phyloP scores from a whole-genome alignment of 92 coral and sea anemone genomes.

The Parazoanthus darwini region DNA sequence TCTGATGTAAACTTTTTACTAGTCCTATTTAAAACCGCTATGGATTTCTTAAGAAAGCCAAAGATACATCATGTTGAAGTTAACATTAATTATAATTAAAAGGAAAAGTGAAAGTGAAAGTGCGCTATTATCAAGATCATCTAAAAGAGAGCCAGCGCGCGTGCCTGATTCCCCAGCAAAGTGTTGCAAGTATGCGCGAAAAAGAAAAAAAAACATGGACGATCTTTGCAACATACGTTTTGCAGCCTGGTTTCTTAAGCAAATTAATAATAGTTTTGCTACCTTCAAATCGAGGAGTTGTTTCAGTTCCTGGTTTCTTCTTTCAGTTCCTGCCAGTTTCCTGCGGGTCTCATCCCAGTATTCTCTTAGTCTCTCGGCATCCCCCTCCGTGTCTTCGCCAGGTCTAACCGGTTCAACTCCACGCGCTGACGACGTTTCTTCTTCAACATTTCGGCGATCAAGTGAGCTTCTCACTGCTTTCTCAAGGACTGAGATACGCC shows the following conservation, averaged over 20 bases:
- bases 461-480: conserved; percentile 54
- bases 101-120: too few relatives aligned
- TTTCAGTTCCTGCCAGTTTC: conserved; percentile 46
- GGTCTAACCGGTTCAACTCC: conserved; percentile 3
- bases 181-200: neutral
- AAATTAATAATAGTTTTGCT: neutral
- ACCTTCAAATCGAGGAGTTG: conserved; percentile 79
- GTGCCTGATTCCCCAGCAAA: too few relatives aligned
- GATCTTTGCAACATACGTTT: too few relatives aligned
- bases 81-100: too few relatives aligned
- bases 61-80: too few relatives aligned
- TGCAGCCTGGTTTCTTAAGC: too few relatives aligned
- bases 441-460: conserved; percentile 40
- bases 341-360: conserved; percentile 44
- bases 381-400: neutral
- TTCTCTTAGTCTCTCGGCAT: neutral
- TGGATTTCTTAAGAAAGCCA: too few relatives aligned
- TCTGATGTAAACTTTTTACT: too few relatives aligned
- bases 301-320: too few relatives aligned
- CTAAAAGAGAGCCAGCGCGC: too few relatives aligned
- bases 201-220: neutral
- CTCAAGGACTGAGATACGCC: conserved; percentile 79
- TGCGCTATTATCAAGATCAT: too few relatives aligned
- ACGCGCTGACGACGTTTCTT: conserved; percentile 8
- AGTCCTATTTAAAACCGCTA: too few relatives aligned